These are phyloP conservation scores for Tetramorium bicarinatum DNA, from an alignment of 2,888 invertebrate genomes.

Conservation along the genomic window DNA sequence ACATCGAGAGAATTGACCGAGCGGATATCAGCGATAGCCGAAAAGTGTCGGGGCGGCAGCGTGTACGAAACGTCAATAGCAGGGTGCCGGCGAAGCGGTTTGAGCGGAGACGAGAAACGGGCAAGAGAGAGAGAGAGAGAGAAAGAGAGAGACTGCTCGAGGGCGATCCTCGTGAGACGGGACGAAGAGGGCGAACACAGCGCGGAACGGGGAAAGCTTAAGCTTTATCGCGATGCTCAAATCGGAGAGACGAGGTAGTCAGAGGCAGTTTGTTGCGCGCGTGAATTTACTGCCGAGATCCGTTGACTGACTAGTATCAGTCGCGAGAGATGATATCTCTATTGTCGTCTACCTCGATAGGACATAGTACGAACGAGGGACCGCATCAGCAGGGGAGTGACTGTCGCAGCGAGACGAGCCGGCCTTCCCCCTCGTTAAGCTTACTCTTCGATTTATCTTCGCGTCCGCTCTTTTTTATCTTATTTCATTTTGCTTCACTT, in stretches of 20 bases:
- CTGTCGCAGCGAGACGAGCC: constrained; percentile 50
- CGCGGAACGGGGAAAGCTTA: constrained; percentile 28
- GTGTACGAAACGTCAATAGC: constrained; percentile 67
- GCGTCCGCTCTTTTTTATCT: neutral
- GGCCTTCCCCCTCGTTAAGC: constrained; percentile 63
- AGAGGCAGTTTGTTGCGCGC: constrained; percentile 76
- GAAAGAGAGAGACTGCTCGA: neutral
- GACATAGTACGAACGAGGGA: constrained; percentile 38
- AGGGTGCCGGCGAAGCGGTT: constrained; percentile 13
- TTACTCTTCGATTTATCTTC: constrained; percentile 52
- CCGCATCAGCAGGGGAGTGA: constrained; percentile 45
- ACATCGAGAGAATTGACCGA: constrained; percentile 49
- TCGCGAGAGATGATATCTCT: constrained; percentile 73
- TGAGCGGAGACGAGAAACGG: neutral
- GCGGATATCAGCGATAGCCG: constrained; percentile 33
- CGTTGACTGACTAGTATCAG: constrained; percentile 75
- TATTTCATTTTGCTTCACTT: neutral
- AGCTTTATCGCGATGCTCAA: constrained; percentile 70
- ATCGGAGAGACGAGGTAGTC: constrained; percentile 45
- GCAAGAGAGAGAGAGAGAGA: neutral
- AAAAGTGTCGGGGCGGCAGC: constrained; percentile 47
- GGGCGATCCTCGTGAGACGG: neutral
- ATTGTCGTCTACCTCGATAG: constrained; percentile 55
- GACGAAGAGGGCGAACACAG: neutral
- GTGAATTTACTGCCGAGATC: constrained; percentile 76